phyloP scores from a whole-genome alignment of 2,888 invertebrate genomes.

The Drosophila neotestacea region DNA sequence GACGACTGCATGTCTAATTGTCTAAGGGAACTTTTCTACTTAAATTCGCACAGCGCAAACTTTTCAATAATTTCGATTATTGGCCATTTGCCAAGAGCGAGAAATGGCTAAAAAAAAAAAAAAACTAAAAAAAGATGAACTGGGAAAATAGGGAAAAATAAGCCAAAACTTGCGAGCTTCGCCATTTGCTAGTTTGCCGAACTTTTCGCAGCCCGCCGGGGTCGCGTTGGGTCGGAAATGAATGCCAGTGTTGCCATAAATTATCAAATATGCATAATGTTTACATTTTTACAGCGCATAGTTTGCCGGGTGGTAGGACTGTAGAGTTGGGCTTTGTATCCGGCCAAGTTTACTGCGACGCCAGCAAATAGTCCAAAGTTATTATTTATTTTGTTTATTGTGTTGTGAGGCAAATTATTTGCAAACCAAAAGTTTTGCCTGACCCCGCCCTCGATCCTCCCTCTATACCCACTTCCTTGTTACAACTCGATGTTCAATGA shows the following conservation, averaged over 20 bases:
- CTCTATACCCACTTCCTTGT: not conserved
- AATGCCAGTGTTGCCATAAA: slow-evolving; percentile 84
- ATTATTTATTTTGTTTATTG: slow-evolving; percentile 83
- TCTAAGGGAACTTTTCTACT: slow-evolving; percentile 72
- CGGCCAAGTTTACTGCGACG: slow-evolving; percentile 72
- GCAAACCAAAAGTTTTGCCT: slow-evolving; percentile 67
- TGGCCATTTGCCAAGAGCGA: slow-evolving; percentile 80
- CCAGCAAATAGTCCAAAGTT: slow-evolving; percentile 70
- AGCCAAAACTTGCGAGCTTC: slow-evolving; percentile 46
- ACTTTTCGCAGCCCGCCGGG: slow-evolving; percentile 46
- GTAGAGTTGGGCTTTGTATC: slow-evolving; percentile 31
- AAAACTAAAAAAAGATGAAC: not conserved
- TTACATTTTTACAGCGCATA: slow-evolving; percentile 73
- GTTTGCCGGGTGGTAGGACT: slow-evolving; percentile 30
- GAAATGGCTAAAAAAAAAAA: slow-evolving; percentile 15
- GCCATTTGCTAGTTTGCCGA: slow-evolving; percentile 45
- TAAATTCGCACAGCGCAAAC: slow-evolving; percentile 76
- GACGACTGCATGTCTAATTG: slow-evolving; percentile 74
- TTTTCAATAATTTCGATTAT: slow-evolving; percentile 84
- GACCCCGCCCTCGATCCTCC: not conserved
- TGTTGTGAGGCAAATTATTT: slow-evolving; percentile 81
- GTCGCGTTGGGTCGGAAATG: slow-evolving; percentile 59
- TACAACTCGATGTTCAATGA: slow-evolving; percentile 60
- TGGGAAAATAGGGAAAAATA: slow-evolving; percentile 37
- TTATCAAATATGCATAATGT: slow-evolving; percentile 82